Evolutionary conservation across 2,113 vertebrate species (phyloP).

Genomic region (Oceanites oceanicus): DNA sequence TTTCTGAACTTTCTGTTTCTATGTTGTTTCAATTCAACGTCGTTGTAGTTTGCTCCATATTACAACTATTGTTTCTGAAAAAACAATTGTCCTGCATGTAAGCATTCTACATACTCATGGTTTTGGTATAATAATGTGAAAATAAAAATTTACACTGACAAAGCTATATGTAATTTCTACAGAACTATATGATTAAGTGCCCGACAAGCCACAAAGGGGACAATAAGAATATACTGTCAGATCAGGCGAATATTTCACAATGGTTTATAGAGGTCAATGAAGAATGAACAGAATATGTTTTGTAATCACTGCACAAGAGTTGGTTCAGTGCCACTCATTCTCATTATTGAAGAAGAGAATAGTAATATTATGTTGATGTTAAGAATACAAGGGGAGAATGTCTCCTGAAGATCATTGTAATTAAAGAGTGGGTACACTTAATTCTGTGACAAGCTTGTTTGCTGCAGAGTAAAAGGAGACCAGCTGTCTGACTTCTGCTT

Average conservation of each 20-base stretch:
- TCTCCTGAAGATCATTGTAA: background rate
- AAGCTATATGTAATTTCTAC: no score
- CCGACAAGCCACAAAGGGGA: no score
- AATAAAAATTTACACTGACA: no score
- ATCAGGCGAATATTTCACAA: background rate
- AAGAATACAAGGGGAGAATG: background rate
- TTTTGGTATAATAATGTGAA: no score
- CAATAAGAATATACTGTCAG: background rate
- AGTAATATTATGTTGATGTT: background rate
- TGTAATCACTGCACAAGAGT: background rate
- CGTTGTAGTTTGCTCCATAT: no score
- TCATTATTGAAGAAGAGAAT: background rate
- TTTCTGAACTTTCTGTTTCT: no score
- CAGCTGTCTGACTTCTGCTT: background rate
- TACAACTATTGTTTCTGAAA: no score
- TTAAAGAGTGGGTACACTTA: background rate
- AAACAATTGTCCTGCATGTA: no score
- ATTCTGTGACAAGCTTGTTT: background rate
- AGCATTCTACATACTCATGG: no score
- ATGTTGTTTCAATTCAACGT: no score
- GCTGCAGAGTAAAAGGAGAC: background rate
- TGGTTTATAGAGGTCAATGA: conserved; percentile 2
- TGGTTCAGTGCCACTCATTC: background rate
- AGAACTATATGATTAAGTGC: no score
- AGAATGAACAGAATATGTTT: background rate